Conservation (phyloP, 2,113 vertebrate species). For the Perccottus glenii region DNA sequence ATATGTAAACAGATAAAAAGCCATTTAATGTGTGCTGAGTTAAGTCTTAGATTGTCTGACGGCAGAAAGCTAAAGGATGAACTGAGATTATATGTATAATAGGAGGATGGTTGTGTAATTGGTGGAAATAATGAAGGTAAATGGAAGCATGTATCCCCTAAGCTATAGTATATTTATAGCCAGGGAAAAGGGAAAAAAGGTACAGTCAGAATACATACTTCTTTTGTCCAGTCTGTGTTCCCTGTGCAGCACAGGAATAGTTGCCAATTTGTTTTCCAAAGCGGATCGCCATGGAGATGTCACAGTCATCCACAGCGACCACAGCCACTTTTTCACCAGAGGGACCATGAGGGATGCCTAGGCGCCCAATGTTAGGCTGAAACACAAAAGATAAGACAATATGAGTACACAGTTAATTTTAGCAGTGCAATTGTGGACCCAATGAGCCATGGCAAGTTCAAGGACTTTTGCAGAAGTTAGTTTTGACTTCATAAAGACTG, state of each 20-base stretch:
- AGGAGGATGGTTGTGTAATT: slow-evolving; percentile 20
- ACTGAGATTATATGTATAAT: slow-evolving; percentile 25
- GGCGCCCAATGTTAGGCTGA: slow-evolving; percentile 91
- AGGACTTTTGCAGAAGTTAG: neutral
- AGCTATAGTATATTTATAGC: slow-evolving; percentile 3
- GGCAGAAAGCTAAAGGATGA: slow-evolving; percentile 16
- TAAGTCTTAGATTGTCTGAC: slow-evolving; percentile 27
- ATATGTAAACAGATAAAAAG: slow-evolving; percentile 22
- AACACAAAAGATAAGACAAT: slow-evolving; percentile 1
- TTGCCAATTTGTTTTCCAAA: slow-evolving; percentile 89
- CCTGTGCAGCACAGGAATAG: slow-evolving; percentile 95
- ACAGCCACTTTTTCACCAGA: slow-evolving; percentile 96
- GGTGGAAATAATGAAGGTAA: slow-evolving; percentile 26
- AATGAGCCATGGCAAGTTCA: neutral
- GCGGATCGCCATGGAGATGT: slow-evolving; percentile 91
- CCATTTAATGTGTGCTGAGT: slow-evolving; percentile 19
- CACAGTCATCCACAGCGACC: slow-evolving; percentile 93
- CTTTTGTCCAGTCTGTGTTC: slow-evolving; percentile 94
- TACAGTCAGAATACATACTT: slow-evolving; percentile 81
- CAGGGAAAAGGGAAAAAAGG: neutral
- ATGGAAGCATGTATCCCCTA: neutral
- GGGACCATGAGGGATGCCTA: slow-evolving; percentile 92
- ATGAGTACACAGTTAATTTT: neutral
- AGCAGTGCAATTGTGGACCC: neutral
- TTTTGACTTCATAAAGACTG: neutral